Conservation (phyloP, 1,140 invertebrate species). For the Cepaea nemoralis region DNA sequence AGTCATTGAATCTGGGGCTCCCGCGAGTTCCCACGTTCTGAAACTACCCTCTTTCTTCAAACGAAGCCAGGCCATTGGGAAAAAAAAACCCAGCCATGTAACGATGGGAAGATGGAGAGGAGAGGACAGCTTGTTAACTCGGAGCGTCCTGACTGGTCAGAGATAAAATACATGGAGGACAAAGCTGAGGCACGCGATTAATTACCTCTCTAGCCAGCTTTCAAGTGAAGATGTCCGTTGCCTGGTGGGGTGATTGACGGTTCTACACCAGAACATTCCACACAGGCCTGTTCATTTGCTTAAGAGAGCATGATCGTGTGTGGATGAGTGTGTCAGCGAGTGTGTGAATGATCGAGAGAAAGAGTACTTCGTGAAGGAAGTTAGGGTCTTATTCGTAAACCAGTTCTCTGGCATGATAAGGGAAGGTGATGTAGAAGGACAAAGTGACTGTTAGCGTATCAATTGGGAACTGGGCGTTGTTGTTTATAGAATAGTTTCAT, state of each 20-base stretch:
- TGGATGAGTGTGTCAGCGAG: neutral
- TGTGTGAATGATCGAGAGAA: too few species aligned
- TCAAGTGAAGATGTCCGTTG: slow-evolving; percentile 27
- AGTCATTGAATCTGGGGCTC: too few species aligned
- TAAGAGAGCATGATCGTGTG: neutral
- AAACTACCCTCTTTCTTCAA: neutral
- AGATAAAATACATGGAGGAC: slow-evolving; percentile 15
- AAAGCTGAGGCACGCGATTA: slow-evolving; percentile 17
- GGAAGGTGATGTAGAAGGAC: neutral
- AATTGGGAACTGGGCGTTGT: too few species aligned
- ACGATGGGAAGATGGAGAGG: neutral
- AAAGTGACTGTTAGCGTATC: too few species aligned
- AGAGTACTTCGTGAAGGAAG: too few species aligned
- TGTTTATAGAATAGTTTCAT: too few species aligned
- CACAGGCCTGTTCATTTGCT: neutral
- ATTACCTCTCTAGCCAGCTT: slow-evolving; percentile 4
- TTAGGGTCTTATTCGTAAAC: too few species aligned
- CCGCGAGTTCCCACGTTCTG: neutral
- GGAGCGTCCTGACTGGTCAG: neutral
- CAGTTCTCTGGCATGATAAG: neutral
- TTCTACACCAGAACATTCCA: neutral
- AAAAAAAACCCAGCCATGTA: neutral
- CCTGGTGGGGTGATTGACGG: neutral
- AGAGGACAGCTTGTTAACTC: slow-evolving; percentile 9
- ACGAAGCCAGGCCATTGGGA: neutral